Base-by-base conservation (phyloP, 2,113 vertebrate genomes). In the Circaetus gallicus region DNA sequence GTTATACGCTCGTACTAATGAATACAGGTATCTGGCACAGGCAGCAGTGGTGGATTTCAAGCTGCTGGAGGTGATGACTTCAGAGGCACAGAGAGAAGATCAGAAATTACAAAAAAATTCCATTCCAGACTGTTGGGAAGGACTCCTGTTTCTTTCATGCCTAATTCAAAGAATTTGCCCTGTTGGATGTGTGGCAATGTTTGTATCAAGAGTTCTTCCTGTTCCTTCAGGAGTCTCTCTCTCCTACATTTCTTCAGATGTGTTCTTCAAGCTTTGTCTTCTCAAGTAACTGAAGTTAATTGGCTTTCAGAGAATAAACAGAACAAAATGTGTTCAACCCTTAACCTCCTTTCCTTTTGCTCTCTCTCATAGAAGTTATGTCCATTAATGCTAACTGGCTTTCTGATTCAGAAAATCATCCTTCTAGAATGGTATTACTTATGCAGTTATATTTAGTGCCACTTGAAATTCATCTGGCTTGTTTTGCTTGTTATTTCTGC, bases 231-330 rank as follows among this genome's bases (percentile, higher is more conserved):
- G 89, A 95, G 70, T 93, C 89, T 94, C 66, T 1, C 28, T 94
- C 70, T 82, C 91, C 87, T 80, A 76, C 14, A 42, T 94, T 95
- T 73, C 78, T 69, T 97, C 56, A 82, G 74, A 95, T 93, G 77
- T 97, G 70, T 80, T 96, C 89, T 89, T 94, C 86, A 79, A 42
- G 86, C 66, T 97, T 95, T 96, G 96, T 93, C 95, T 97, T 95
- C 81, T 96, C 94, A 96, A 94, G 95, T 91, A 94, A 78, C 91
- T 97, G 70, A 96, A 95, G 91, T 96, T 97, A 97, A 97, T 96
- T 96, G 95, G 94, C 91, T 97, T 97, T 96, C 73, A 94, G 95
- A 94, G 94, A 89, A 96, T 95, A 97, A 97, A 95, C 93, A 95
- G 97, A 94, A 93, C 58, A 94, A 84, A 95, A 95, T 91, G 89